These are phyloP conservation scores for Globodera ellingtonae DNA, from an alignment of 1,140 invertebrate genomes.

Conservation along the genomic window DNA sequence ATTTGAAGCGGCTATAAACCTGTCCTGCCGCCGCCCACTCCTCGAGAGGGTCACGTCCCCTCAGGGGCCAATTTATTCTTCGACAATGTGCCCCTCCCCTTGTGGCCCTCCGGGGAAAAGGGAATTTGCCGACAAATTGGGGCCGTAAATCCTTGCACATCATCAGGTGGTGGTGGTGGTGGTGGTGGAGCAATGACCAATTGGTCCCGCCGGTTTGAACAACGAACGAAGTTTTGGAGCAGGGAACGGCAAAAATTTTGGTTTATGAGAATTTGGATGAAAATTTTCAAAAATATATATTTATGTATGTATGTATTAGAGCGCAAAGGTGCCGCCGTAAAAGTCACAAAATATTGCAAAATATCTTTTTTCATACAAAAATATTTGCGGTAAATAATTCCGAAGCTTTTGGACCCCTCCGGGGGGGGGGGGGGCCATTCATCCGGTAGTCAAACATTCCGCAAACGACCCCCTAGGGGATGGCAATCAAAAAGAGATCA, in stretches of 20 bases:
- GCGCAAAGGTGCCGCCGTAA: too few species aligned
- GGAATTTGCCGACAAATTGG: constrained; percentile 4
- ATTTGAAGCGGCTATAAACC: neutral
- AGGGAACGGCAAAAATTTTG: neutral
- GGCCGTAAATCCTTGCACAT: neutral
- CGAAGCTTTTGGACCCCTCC: too few species aligned
- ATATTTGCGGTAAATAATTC: neutral
- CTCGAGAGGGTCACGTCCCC: neutral
- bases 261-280: neutral
- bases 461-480: neutral
- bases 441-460: neutral
- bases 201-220: neutral
- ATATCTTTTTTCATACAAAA: neutral
- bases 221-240: neutral
- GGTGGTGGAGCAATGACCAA: neutral
- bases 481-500: neutral
- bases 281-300: neutral
- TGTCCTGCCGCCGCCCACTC: neutral
- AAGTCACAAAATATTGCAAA: neutral
- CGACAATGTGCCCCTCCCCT: neutral
- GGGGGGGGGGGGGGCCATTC: neutral
- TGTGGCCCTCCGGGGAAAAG: neutral
- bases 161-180: neutral
- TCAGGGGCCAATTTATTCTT: neutral
- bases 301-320: neutral